phyloP scores from a whole-genome alignment of 2,888 invertebrate species.

The Ophion obscuratus region DNA sequence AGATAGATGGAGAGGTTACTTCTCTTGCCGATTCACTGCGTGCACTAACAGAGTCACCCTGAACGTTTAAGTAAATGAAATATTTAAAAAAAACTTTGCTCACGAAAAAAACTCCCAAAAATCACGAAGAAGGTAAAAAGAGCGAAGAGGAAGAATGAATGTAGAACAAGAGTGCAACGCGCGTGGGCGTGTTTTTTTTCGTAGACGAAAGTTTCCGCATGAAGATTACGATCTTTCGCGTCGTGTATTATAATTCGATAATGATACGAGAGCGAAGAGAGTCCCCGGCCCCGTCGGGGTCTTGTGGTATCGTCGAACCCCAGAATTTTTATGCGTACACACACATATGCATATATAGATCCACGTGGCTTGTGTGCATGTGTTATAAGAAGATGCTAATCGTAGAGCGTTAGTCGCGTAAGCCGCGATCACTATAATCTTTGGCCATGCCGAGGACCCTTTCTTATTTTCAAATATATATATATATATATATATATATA shows the following conservation, averaged over 20 bases:
- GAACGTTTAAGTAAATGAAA: slow-evolving; percentile 32
- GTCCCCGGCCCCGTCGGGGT: slow-evolving; percentile 41
- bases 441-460: slow-evolving; percentile 35
- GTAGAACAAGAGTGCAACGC: slow-evolving; percentile 63
- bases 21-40: no score
- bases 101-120: neutral
- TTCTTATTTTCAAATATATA: slow-evolving; percentile 56
- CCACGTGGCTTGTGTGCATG: slow-evolving; percentile 66
- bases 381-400: slow-evolving; percentile 83
- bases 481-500: slow-evolving; percentile 23
- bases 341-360: neutral
- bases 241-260: slow-evolving; percentile 81
- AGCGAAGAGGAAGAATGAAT: neutral
- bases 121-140: neutral
- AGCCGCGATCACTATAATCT: slow-evolving; percentile 80
- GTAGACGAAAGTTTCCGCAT: slow-evolving; percentile 75
- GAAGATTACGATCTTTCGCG: slow-evolving; percentile 81
- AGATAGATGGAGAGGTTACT: no score
- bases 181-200: slow-evolving; percentile 75
- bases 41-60: slow-evolving; percentile 41
- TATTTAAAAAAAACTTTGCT: neutral
- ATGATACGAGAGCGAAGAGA: slow-evolving; percentile 79
- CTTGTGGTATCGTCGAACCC: slow-evolving; percentile 24
- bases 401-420: slow-evolving; percentile 77
- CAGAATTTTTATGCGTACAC: slow-evolving; percentile 19